Base-by-base conservation (phyloP, 2,113 vertebrate genomes). In the Hyla sarda region DNA sequence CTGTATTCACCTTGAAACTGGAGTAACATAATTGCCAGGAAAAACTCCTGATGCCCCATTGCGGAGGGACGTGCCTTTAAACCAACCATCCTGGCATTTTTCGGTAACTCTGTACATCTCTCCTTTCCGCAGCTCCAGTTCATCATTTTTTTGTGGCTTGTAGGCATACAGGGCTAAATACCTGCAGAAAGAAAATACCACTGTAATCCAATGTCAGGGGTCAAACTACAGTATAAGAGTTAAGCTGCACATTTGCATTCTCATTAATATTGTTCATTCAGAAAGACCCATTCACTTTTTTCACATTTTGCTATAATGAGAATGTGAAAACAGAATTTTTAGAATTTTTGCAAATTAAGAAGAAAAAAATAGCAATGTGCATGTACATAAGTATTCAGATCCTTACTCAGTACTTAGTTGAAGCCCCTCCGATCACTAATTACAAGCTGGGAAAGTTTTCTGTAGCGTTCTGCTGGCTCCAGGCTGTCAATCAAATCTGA, bases 41-140 rank as follows among this genome's bases (percentile, higher is more conserved):
- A 99, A 99, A 87, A 99, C 98, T 0, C 98, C 98, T 0, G 97
- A 98, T 84, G 95, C 94, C 0, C 97, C 98, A 0, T 95, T 97
- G 89, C 97, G 94, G 89, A 99, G 91, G 0, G 98, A 99, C 0
- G 97, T 97, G 28, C 98, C 98, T 92, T 99, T 99, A 93, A 99
- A 99, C 98, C 98, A 99, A 56, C 98, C 98, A 0, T 99, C 98
- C 89, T 98, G 98, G 89, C 98, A 99, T 91, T 99, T 99, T 92
- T 99, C 98, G 16, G 93, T 98, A 90, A 99, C 98, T 0, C 97
- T 96, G 90, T 99, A 99, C 96, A 98, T 98, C 93, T 99, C 98
- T 0, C 98, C 98, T 90, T 99, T 99, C 88, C 96, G 94, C 67
- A 99, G 94, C 89, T 99, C 98, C 87, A 99, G 94, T 91, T 99